Evolutionary conservation across 2,113 vertebrate genomes (phyloP).

Genomic region (Rhynchopsitta pachyrhyncha): DNA sequence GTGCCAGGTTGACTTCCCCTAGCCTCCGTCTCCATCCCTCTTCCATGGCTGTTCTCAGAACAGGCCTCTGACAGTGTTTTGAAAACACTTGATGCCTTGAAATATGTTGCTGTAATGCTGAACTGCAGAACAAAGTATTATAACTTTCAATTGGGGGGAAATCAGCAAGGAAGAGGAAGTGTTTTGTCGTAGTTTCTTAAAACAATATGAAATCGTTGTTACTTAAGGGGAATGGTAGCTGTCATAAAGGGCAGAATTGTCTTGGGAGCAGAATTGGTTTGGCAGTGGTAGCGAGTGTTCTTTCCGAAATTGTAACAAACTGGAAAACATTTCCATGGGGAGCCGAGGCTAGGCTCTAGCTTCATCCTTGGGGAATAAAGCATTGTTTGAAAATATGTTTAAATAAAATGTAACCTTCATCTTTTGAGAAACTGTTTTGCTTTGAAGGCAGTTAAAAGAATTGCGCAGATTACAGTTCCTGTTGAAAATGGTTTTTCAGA

Average conservation of each 20-base stretch:
- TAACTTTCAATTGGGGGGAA: not conserved
- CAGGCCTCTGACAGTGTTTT: not conserved
- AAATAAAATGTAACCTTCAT: not conserved
- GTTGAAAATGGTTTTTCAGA: not conserved
- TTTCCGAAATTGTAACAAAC: not conserved
- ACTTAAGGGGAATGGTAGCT: not conserved
- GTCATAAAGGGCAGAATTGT: constrained; percentile 16
- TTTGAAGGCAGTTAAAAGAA: constrained; percentile 1
- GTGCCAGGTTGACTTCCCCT: not conserved
- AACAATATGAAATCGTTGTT: constrained; percentile 22
- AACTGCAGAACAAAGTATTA: not conserved
- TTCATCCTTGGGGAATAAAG: constrained; percentile 1
- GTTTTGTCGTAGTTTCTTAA: not conserved
- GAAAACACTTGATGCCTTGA: not conserved
- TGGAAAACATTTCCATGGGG: constrained; percentile 24
- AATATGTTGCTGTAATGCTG: not conserved
- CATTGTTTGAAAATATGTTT: constrained; percentile 30
- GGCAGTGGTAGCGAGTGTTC: constrained; percentile 17
- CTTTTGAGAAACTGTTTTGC: not conserved
- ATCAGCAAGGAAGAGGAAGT: not conserved
- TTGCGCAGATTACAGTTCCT: not conserved
- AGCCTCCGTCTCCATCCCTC: not conserved
- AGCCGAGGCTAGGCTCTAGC: not conserved
- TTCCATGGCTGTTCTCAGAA: not conserved
- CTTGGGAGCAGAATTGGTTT: constrained; percentile 15